Percentiles rank a stretch among this genome's conserved stretches.
Conservation (phyloP, 2,888 invertebrate species). For the Arctia plantaginis region DNA sequence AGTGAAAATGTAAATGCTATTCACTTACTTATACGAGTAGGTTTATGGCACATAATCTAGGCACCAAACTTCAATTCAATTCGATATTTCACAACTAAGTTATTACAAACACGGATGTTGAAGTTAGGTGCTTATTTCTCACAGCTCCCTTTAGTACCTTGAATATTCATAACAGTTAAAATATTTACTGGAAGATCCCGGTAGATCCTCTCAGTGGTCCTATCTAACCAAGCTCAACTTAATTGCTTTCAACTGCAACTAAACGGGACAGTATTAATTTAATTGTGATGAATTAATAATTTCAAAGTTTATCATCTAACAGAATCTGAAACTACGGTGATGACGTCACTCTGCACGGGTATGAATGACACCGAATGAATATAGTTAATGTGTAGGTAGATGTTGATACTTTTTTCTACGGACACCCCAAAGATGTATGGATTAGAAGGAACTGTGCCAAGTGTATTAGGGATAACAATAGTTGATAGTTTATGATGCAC, state of each 20-base stretch:
- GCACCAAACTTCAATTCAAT: constrained; percentile 16
- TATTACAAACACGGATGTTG: constrained; percentile 40
- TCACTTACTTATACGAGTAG: constrained; percentile 5
- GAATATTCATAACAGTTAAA: constrained; percentile 59
- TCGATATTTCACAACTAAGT: constrained; percentile 40
- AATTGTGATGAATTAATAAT: constrained; percentile 49
- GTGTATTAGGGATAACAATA: too few relatives aligned
- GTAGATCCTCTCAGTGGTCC: constrained; percentile 39
- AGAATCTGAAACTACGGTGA: neutral
- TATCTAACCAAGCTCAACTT: constrained; percentile 52
- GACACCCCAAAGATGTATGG: neutral
- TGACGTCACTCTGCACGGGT: neutral
- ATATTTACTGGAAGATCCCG: constrained; percentile 52
- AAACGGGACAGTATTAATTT: constrained; percentile 60
- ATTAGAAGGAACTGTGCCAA: too few relatives aligned
- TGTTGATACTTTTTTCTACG: neutral
- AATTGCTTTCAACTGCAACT: constrained; percentile 61
- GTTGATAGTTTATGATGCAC: too few relatives aligned
- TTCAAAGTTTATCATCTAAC: constrained; percentile 14
- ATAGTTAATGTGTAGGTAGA: neutral
- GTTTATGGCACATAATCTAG: constrained; percentile 31
- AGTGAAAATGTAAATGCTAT: neutral
- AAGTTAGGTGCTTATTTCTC: constrained; percentile 47
- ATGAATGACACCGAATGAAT: neutral
- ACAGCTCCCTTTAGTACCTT: constrained; percentile 29